A percentile compares a stretch with the other conserved stretches of the same genome.
phyloP scores from a whole-genome alignment of 2,888 invertebrate genomes.

The Oxyteleia sp. region DNA sequence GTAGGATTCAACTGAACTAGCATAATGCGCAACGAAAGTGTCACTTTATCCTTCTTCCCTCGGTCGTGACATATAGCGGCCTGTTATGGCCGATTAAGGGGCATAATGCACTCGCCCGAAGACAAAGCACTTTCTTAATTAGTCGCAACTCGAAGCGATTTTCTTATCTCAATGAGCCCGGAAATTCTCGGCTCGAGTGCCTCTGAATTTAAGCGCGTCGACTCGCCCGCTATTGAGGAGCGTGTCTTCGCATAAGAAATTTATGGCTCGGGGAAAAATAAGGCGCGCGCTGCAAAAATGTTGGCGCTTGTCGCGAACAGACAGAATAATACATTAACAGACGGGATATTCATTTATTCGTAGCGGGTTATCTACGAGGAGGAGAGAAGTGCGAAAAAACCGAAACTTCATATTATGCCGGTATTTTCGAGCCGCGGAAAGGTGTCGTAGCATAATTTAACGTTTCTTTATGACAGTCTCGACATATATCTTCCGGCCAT shows the following conservation, averaged over 20 bases:
- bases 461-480: conserved; percentile 1
- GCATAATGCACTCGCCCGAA: conserved; percentile 23
- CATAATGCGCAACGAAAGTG: conserved; percentile 31
- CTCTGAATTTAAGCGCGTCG: conserved; percentile 14
- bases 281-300: background rate
- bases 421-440: background rate
- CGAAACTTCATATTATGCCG: background rate
- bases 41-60: conserved; percentile 44
- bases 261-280: background rate
- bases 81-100: conserved; percentile 45
- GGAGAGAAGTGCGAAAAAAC: background rate
- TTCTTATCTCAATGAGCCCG: conserved; percentile 34
- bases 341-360: conserved; percentile 6
- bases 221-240: conserved; percentile 3
- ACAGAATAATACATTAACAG: conserved; percentile 16
- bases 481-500: background rate
- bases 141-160: conserved; percentile 35
- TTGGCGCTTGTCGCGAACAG: background rate
- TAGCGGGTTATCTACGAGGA: background rate
- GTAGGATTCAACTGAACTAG: conserved; percentile 12
- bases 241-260: conserved; percentile 23
- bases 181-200: background rate
- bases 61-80: conserved; percentile 16
- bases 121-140: conserved; percentile 49
- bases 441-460: background rate